A percentile compares a stretch with the other conserved stretches of the same genome.
phyloP scores from a whole-genome alignment of 2,797 vertebrate genomes.

The Phyllotis vaccarum region DNA sequence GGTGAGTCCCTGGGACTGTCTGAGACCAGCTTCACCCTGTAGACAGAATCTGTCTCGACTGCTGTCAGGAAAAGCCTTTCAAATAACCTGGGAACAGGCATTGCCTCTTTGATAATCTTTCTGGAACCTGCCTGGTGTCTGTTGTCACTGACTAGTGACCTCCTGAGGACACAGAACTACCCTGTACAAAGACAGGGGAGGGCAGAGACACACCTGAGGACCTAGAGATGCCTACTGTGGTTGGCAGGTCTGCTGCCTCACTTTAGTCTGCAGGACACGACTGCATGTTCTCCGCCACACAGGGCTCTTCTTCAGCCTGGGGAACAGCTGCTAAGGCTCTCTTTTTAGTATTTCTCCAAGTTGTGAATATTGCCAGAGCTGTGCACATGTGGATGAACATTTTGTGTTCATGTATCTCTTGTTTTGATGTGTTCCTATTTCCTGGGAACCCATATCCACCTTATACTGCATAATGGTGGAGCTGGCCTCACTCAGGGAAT shows the following conservation, averaged over 20 bases:
- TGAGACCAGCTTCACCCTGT: conserved; percentile 39
- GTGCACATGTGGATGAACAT: not conserved
- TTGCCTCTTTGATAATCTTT: not conserved
- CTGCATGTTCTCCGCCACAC: not conserved
- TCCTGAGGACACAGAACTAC: too few species aligned
- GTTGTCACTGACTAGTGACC: not conserved
- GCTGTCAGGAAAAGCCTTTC: conserved; percentile 43
- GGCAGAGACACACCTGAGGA: not conserved
- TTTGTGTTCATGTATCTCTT: conserved; percentile 28
- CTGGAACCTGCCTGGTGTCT: not conserved
- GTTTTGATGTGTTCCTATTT: conserved; percentile 1
- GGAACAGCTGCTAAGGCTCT: conserved; percentile 1
- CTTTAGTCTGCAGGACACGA: not conserved
- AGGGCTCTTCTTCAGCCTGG: not conserved
- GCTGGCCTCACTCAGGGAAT: not conserved
- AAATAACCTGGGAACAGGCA: not conserved
- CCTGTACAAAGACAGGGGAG: not conserved
- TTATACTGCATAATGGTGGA: conserved; percentile 46
- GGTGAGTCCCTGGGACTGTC: not conserved
- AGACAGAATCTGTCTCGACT: conserved; percentile 55
- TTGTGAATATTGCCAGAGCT: conserved; percentile 44
- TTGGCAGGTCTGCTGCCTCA: not conserved
- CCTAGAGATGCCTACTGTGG: not conserved
- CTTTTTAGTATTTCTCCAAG: not conserved
- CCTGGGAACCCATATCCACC: not conserved